Evolutionary conservation across 2,797 vertebrate genomes (phyloP).

Genomic region (Varecia variegata): DNA sequence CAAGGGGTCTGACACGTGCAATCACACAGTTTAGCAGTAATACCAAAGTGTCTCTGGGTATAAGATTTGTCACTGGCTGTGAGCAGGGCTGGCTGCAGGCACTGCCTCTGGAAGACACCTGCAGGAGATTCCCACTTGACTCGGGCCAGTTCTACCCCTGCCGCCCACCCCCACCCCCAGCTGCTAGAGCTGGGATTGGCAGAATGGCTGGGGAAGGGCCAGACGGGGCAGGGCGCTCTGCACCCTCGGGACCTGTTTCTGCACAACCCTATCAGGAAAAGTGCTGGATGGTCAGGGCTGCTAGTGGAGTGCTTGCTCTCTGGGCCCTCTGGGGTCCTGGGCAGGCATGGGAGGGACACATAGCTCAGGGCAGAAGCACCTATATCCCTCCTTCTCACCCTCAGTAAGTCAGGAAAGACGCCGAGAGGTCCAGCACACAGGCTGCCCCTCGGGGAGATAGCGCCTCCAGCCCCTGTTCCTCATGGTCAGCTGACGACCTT

Average conservation of each 20-base stretch:
- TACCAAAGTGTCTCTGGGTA: conserved; percentile 45
- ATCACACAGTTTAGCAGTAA: conserved; percentile 35
- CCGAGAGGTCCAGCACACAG: background rate
- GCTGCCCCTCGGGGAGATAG: background rate
- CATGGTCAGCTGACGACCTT: accelerated
- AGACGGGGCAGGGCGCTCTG: background rate
- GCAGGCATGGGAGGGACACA: background rate
- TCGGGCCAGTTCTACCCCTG: background rate
- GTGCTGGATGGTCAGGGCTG: background rate
- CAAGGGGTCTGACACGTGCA: conserved; percentile 46
- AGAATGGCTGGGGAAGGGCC: accelerated
- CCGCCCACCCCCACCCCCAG: background rate
- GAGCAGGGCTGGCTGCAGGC: conserved; percentile 78
- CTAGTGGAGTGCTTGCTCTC: background rate
- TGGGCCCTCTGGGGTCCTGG: background rate
- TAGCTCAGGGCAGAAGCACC: background rate
- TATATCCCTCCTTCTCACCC: background rate
- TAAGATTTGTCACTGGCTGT: conserved; percentile 39
- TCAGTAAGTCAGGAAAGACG: background rate
- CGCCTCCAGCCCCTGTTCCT: background rate
- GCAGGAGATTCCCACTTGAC: conserved; percentile 39
- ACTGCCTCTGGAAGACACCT: conserved; percentile 79
- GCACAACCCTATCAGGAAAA: background rate
- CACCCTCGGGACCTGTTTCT: background rate
- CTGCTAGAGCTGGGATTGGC: background rate